Percentiles rank a stretch among this genome's conserved stretches.
phyloP scores from a whole-genome alignment of 2,888 invertebrate species.

The Leucozona laternaria region DNA sequence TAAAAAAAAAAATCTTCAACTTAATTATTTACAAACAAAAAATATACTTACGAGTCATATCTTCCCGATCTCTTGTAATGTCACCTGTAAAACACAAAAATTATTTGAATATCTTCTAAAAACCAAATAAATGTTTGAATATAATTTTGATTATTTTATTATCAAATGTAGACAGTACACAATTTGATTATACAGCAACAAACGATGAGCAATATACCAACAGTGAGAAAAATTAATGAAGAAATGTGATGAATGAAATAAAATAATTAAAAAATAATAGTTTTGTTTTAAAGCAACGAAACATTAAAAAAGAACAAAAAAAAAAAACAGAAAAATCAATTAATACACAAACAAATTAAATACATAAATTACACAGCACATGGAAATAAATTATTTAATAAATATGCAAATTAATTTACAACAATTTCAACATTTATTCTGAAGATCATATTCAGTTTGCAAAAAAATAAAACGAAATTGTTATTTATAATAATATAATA shows the following conservation, averaged over 20 bases:
- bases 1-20: no score
- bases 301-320: slow-evolving; percentile 21
- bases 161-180: slow-evolving; percentile 54
- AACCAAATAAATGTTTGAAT: no score
- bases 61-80: slow-evolving; percentile 90
- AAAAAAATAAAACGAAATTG: slow-evolving; percentile 45
- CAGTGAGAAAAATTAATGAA: slow-evolving; percentile 47
- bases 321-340: slow-evolving; percentile 23
- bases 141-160: slow-evolving; percentile 13
- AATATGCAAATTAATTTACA: slow-evolving; percentile 75
- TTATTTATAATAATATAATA: slow-evolving; percentile 58
- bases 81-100: slow-evolving; percentile 87
- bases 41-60: slow-evolving; percentile 89
- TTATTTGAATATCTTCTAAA: slow-evolving; percentile 15
- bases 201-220: slow-evolving; percentile 70
- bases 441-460: slow-evolving; percentile 72
- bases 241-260: slow-evolving; percentile 42
- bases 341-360: slow-evolving; percentile 34
- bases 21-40: neutral
- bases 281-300: slow-evolving; percentile 44
- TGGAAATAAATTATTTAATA: slow-evolving; percentile 60
- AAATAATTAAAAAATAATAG: slow-evolving; percentile 22
- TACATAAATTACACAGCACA: slow-evolving; percentile 65
- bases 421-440: slow-evolving; percentile 74
- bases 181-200: slow-evolving; percentile 67